Percentiles rank a stretch among this genome's conserved stretches.
Evolutionary conservation across 2,113 vertebrate species (phyloP).

Genomic region (Macaca mulatta): DNA sequence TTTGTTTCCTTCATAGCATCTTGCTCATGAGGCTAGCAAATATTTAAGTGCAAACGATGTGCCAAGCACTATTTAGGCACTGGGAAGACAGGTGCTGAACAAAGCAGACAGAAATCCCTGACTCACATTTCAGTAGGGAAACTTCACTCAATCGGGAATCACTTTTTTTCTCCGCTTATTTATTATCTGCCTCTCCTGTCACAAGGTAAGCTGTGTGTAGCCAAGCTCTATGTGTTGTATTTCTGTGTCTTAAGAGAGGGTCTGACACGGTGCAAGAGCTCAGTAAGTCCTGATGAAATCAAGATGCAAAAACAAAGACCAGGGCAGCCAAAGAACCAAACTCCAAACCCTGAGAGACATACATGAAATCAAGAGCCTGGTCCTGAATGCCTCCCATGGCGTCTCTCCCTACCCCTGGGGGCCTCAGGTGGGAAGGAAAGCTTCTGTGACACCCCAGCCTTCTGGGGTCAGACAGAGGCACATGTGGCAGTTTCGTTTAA

Average conservation of each 20-base stretch:
- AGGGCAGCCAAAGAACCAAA: background rate
- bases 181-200: background rate
- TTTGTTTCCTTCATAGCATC: background rate
- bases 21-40: conserved; percentile 36
- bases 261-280: background rate
- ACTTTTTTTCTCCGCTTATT: background rate
- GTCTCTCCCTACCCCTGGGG: fast-evolving
- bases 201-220: background rate
- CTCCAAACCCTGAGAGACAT: background rate
- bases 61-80: conserved; percentile 16
- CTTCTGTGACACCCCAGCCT: background rate
- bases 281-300: background rate
- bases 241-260: background rate
- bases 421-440: background rate
- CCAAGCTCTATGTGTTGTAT: background rate
- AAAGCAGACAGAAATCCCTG: background rate
- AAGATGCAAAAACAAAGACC: background rate
- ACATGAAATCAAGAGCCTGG: background rate
- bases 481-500: fast-evolving
- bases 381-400: background rate
- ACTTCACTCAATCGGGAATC: background rate
- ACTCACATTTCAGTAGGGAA: background rate
- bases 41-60: conserved; percentile 33
- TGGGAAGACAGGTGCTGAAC: background rate
- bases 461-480: background rate